Evolutionary conservation across 2,888 invertebrate genomes (phyloP).

Genomic region (Caenorhabditis sinica): DNA sequence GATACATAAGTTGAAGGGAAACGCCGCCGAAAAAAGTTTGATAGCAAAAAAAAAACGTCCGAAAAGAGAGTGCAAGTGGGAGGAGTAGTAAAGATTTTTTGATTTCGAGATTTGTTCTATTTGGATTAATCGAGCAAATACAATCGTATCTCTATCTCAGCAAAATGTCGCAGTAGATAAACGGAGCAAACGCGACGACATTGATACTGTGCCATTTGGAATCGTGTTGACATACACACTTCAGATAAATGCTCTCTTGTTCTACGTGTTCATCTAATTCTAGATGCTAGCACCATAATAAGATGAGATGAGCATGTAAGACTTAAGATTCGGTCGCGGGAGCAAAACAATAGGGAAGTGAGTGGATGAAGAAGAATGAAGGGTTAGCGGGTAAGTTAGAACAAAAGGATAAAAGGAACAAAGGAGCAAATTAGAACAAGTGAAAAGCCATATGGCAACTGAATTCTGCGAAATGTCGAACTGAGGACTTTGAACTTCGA

Average conservation of each 20-base stretch:
- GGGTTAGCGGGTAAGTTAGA: conserved; percentile 48
- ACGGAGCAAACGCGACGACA: conserved; percentile 53
- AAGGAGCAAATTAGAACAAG: conserved; percentile 34
- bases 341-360: conserved; percentile 36
- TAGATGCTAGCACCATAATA: conserved; percentile 52
- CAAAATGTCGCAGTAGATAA: conserved; percentile 58
- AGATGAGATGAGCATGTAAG: conserved; percentile 53
- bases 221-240: conserved; percentile 65
- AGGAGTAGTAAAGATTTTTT: conserved; percentile 36
- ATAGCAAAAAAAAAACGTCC: conserved; percentile 38
- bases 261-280: conserved; percentile 55
- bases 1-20: conserved; percentile 33
- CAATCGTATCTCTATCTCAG: conserved; percentile 48
- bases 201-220: conserved; percentile 65
- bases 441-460: conserved; percentile 28
- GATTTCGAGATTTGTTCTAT: conserved; percentile 45
- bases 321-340: conserved; percentile 30
- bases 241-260: conserved; percentile 48
- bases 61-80: conserved; percentile 27
- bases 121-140: conserved; percentile 68
- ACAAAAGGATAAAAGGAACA: conserved; percentile 32
- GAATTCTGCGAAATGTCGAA: conserved; percentile 6
- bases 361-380: conserved; percentile 14
- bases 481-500: not conserved
- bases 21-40: conserved; percentile 20